phyloP scores from a whole-genome alignment of 1,140 invertebrate species.

The Oscheius sp. region DNA sequence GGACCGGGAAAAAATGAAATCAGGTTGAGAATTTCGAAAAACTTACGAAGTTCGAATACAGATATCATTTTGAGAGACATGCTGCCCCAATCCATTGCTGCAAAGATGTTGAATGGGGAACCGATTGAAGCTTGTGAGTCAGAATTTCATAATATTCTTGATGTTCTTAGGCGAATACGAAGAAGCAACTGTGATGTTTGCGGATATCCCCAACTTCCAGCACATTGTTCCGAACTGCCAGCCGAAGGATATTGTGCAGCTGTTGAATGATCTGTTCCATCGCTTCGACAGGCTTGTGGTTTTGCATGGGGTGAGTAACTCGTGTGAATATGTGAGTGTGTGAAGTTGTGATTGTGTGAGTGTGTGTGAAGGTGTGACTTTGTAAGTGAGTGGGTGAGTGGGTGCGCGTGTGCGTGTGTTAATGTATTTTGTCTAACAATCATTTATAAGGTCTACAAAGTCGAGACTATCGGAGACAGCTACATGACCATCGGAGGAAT shows the following conservation, averaged over 20 bases:
- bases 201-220: conserved; percentile 50
- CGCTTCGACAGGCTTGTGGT: conserved; percentile 74
- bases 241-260: conserved; percentile 74
- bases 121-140: conserved; percentile 50
- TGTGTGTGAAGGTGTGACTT: no score
- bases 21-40: no score
- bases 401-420: not conserved
- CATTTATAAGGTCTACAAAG: conserved; percentile 68
- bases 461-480: conserved; percentile 99
- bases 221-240: conserved; percentile 48
- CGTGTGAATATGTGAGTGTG: not conserved
- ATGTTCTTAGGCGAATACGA: conserved; percentile 47
- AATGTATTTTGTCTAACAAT: conserved; percentile 2
- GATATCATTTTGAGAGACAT: conserved; percentile 68
- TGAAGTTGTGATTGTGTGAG: not conserved
- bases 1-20: conserved; percentile 91
- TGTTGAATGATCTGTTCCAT: conserved; percentile 92
- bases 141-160: not conserved
- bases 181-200: conserved; percentile 57
- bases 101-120: conserved; percentile 52
- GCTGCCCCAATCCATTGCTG: conserved; percentile 48
- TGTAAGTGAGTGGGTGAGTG: not conserved
- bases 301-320: conserved; percentile 38
- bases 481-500: conserved; percentile 97
- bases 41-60: no score